phyloP scores from a whole-genome alignment of 2,888 invertebrate species.

The Pemphredon lugubris region DNA sequence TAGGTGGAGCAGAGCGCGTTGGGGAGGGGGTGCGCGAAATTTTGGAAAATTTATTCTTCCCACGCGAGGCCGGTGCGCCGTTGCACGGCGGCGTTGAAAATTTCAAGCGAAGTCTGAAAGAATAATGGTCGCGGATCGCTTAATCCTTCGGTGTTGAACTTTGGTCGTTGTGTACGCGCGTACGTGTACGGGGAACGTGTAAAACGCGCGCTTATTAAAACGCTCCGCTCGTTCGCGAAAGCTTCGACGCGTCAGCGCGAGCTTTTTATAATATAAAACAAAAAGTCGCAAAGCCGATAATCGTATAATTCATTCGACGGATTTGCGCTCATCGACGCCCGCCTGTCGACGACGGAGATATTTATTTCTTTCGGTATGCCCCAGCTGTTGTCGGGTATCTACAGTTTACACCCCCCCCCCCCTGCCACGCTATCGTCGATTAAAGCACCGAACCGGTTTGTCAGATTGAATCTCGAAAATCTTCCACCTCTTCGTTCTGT shows the following conservation, averaged over 20 bases:
- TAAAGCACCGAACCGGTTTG: conserved; percentile 20
- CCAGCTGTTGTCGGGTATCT: not conserved
- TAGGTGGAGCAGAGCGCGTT: too few species aligned
- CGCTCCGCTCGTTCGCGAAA: conserved; percentile 8
- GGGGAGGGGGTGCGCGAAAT: too few species aligned
- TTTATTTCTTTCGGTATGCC: conserved; percentile 38
- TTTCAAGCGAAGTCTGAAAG: conserved; percentile 1
- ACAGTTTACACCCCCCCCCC: not conserved
- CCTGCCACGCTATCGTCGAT: conserved; percentile 1
- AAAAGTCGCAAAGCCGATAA: conserved; percentile 51
- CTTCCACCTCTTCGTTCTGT: not conserved
- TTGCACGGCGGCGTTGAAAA: not conserved
- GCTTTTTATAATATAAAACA: not conserved
- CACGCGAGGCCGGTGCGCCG: too few species aligned
- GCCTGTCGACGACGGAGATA: conserved; percentile 15
- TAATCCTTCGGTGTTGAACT: conserved; percentile 10
- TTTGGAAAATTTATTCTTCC: too few species aligned
- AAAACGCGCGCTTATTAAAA: conserved; percentile 32
- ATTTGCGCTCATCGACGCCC: conserved; percentile 42
- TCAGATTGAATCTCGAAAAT: conserved; percentile 9
- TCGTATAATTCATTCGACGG: conserved; percentile 55
- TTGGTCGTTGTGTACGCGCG: conserved; percentile 10
- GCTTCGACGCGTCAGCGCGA: conserved; percentile 19
- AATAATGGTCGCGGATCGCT: conserved; percentile 2
- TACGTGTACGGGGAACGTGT: too few species aligned